Base-by-base conservation (phyloP, 2,113 vertebrate genomes). In the Falco punctatus region DNA sequence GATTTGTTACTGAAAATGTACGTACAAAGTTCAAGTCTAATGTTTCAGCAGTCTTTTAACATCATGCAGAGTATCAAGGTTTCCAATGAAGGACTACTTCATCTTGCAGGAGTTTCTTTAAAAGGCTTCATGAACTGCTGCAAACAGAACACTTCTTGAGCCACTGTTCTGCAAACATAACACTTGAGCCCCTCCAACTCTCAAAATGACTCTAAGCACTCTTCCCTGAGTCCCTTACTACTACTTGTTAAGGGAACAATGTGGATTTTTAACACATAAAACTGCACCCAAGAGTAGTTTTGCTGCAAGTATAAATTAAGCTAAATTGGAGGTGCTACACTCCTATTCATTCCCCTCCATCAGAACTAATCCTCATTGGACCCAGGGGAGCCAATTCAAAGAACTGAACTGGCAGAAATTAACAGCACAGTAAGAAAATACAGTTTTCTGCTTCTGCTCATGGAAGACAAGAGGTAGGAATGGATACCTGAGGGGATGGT, bases 401-500 rank as follows among this genome's bases (percentile, higher is more conserved):
- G 48, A 59, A 55, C 65, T 78, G 27, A 86, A 66, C 16, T 38
- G 51, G 32, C 16, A 95, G n/a, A 89, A 86, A 38, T 42, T 11
- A 84, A 51, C 10, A 9, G 15, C 3, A 59, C 1, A 33, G 46
- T 18, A 71, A 61, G 8, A 69, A 55, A 91, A 57, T 0, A 46
- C 2, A 42, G 16, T 35, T 46, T 85, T 20, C 28, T 59, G 16
- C 8, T 61, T 6, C 4, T 51, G 57, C 27, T 67, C 13, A 11
- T 1, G 19, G 26, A 81, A 13, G 28, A 54, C 19, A 42, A 16
- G 52, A 51, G 17, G 42, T 7, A 74, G 51, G 46, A 81, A 89
- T 0, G 8, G 27, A 54, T 7, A 54, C 20, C 57, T 26, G 51
- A 57, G 7, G 7, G 26, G 15, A 21, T 6, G 9, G 38, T 0